Percentiles rank a stretch among this genome's conserved stretches.
Conservation (phyloP, 1,140 invertebrate genomes). For the Homalodisca vitripennis region DNA sequence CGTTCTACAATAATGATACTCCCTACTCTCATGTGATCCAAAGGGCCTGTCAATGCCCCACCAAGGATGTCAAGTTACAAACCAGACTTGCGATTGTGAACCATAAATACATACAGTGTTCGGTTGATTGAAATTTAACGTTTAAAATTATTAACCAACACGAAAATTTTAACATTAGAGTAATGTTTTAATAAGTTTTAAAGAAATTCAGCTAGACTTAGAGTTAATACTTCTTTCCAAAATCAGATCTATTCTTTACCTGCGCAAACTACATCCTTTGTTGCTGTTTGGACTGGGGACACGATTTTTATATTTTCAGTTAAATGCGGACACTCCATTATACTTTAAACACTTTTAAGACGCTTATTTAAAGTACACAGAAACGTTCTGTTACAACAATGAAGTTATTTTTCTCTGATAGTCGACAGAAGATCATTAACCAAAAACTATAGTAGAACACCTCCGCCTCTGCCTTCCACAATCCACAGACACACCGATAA, state of each 20-base stretch:
- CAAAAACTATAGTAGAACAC: neutral
- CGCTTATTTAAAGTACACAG: neutral
- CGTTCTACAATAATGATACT: too few relatives aligned
- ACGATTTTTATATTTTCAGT: slow-evolving; percentile 37
- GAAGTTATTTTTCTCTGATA: neutral
- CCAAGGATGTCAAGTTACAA: slow-evolving; percentile 27
- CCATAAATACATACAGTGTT: neutral
- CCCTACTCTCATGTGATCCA: too few relatives aligned
- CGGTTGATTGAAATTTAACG: neutral
- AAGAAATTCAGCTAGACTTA: neutral
- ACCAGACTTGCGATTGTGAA: neutral
- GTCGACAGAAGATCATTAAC: neutral
- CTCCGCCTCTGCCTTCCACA: neutral
- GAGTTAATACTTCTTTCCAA: neutral
- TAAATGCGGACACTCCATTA: slow-evolving; percentile 42
- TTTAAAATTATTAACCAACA: neutral
- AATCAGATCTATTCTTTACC: slow-evolving; percentile 28
- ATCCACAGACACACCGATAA: neutral
- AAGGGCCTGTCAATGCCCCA: slow-evolving; percentile 31
- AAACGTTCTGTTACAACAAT: neutral
- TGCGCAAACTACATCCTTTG: slow-evolving; percentile 40
- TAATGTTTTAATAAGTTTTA: neutral
- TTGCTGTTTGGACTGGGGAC: slow-evolving; percentile 15
- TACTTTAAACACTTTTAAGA: slow-evolving; percentile 11
- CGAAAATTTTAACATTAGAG: neutral